Base-by-base conservation (phyloP, 2,113 vertebrate genomes). In the Leucopsar rothschildi region DNA sequence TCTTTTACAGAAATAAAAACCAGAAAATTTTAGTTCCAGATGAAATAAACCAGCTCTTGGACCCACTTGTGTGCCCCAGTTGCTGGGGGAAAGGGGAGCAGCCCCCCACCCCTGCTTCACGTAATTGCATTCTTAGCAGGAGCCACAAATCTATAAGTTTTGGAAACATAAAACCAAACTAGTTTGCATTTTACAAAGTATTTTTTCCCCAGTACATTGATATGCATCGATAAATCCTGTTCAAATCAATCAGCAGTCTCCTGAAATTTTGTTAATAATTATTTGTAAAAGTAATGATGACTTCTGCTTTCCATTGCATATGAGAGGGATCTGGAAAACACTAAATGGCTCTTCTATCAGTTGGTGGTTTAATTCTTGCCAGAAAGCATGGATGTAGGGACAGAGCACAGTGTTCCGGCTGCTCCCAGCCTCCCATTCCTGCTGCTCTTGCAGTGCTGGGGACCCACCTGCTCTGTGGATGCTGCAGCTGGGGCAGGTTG, bases 331-430 rank as follows among this genome's bases (percentile, higher is more conserved):
- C 37, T 75, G 37, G 24, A 23, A 88, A 94, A 72, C 4, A 6
- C 28, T 18, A 7, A 37, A 39, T 21, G 6, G 9, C 17, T 78
- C 23, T 88, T 56, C n/a, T 44, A 0, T 37, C 44, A 16, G 29
- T 4, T 52, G 75, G 31, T 81, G 37, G 11, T 70, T 59, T 63
- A 56, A 49, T 19, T 44, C 15, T 84, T 70, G 44, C 49, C 50
- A 17, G 63, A 45, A 66, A 10, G 4, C 2, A 5, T 1, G 17
- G 18, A 1, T 3, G 1, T 0, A 11, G 64, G 21, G n/a, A 13
- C 4, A 0, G 21, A 20, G 33, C 0, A 29, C 16, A 29, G 52
- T 44, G 44, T 23, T 24, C 37, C 28, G 59, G 19, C 37, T 80
- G 69, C 68, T 78, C 40, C 65, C n/a, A 60, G 53, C 35, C 29